A percentile compares a stretch with the other conserved stretches of the same genome.
phyloP scores from a whole-genome alignment of 2,888 invertebrate species.

The Hylaea fasciaria region DNA sequence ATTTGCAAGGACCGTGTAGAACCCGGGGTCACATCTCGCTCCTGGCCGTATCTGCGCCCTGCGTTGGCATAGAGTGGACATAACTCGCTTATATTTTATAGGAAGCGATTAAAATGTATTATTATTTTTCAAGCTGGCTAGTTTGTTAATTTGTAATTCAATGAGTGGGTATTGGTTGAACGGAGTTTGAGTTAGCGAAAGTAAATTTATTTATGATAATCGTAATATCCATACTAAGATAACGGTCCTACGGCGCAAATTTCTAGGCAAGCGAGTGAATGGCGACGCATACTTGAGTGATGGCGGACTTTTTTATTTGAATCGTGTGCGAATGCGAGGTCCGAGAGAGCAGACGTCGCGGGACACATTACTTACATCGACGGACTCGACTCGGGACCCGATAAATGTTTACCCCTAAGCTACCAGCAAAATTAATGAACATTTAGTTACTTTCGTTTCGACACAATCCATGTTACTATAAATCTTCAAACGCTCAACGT shows the following conservation, averaged over 20 bases:
- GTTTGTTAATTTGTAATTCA: neutral
- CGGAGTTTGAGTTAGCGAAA: neutral
- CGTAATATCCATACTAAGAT: conserved; percentile 61
- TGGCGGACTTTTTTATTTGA: conserved; percentile 84
- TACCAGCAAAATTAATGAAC: conserved; percentile 38
- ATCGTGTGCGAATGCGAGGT: conserved; percentile 82
- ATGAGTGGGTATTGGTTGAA: neutral
- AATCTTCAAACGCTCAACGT: conserved; percentile 30
- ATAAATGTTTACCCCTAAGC: conserved; percentile 47
- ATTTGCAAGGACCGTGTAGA: conserved; percentile 83
- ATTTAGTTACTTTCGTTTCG: conserved; percentile 26
- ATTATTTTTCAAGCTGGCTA: neutral
- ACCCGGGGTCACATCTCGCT: conserved; percentile 78
- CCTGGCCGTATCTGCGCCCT: conserved; percentile 58
- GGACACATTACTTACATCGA: conserved; percentile 59
- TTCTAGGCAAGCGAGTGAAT: conserved; percentile 80
- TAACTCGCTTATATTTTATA: conserved; percentile 41
- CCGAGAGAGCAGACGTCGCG: conserved; percentile 57
- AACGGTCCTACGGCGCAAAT: conserved; percentile 65
- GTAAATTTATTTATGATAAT: neutral
- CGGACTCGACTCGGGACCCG: conserved; percentile 46
- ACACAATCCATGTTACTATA: conserved; percentile 25
- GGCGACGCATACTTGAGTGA: conserved; percentile 84
- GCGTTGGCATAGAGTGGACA: conserved; percentile 60
- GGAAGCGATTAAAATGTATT: neutral